These are phyloP conservation scores for Cataglyphis cursor DNA, from an alignment of 2,888 invertebrate species.

Conservation along the genomic window DNA sequence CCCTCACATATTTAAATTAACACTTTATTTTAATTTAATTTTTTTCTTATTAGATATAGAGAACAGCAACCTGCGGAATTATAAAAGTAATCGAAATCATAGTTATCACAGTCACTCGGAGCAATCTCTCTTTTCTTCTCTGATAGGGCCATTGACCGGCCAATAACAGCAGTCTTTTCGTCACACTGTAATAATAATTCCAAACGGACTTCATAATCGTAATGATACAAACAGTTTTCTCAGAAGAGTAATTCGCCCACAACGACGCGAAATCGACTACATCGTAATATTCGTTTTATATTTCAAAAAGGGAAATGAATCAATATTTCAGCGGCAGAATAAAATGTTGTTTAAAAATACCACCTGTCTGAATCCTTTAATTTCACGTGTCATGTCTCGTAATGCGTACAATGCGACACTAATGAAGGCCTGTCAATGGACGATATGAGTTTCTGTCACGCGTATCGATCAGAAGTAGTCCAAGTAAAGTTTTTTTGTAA, in stretches of 20 bases:
- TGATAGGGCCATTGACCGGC: conserved; percentile 23
- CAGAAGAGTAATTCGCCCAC: background rate
- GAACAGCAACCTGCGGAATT: background rate
- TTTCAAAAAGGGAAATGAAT: background rate
- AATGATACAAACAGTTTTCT: background rate
- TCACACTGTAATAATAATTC: background rate
- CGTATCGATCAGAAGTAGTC: background rate
- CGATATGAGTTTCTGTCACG: background rate
- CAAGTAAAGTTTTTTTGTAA: background rate
- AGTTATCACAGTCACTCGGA: background rate
- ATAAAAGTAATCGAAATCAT: background rate
- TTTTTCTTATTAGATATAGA: background rate
- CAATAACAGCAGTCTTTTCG: background rate
- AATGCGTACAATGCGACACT: background rate
- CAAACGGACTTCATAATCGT: background rate
- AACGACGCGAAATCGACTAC: background rate
- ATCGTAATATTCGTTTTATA: background rate
- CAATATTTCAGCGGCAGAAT: background rate
- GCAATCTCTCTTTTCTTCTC: background rate
- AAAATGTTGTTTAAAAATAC: background rate
- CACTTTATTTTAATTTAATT: background rate
- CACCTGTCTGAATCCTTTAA: background rate
- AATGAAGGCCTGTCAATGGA: background rate
- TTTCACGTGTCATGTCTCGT: background rate
- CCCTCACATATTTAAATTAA: background rate